Evolutionary conservation across 1,140 invertebrate genomes (phyloP), one percentile per base, ranked within the genome.

Genomic region (Helicoverpa zea): DNA sequence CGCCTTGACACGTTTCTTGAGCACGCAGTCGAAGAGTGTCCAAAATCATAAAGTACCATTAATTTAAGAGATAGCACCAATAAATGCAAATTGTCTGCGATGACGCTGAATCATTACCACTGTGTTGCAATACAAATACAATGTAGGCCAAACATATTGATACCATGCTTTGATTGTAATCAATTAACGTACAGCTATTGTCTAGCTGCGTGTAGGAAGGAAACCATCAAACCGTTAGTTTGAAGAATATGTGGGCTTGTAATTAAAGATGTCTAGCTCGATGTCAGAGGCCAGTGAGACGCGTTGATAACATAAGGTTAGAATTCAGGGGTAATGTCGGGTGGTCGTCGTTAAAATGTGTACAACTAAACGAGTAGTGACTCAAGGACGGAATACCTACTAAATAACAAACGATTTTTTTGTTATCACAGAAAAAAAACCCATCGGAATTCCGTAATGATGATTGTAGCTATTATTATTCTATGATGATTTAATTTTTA

Each of bases 81-180:
- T 72, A 51, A 72, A 92, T 92, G 89, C 87, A 92, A 91, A 92
- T 92, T 87, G 86, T 82, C 79, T 84, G 63, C 86, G 85, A 88
- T 85, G 87, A 89, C 86, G 89, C 84, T 75, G 77, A 87, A 85
- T 87, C 84, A 87, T 90, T 87, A 86, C 82, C 81, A 74, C 75
- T 49, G 81, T 84, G 79, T 81, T 61, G 76, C 79, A 81, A 83
- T 88, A 85, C 87, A 87, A 81, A 83, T 88, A 85, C 87, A 87
- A 90, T 90, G 89, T 90, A 88, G 88, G 87, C 73, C 86, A 85
- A 83, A 85, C 83, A 89, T 88, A 90, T 90, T 84, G 88, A 88
- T 87, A 77, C 78, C 80, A 68, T 59, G 64, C 70, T 70, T 75
- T 76, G 78, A 86, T 83, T 80, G 63, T 77, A 81, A 85, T 83